Evolutionary conservation across 2,797 vertebrate genomes (phyloP).

Genomic region (Acanthurus lineatus): DNA sequence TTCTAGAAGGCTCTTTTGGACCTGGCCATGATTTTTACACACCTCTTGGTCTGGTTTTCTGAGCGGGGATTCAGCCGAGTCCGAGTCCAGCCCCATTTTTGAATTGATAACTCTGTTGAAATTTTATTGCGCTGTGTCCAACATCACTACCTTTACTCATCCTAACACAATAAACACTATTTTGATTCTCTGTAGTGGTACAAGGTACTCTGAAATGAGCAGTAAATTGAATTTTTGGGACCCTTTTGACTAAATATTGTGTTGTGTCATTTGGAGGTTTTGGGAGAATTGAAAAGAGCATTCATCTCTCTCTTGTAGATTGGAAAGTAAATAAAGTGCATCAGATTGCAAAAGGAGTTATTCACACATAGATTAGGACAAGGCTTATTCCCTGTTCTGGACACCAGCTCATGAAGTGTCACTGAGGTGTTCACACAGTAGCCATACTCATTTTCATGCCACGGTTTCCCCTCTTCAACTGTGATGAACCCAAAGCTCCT

Average conservation of each 20-base stretch:
- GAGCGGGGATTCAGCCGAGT: conserved; percentile 38
- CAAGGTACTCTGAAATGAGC: background rate
- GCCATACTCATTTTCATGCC: conserved; percentile 40
- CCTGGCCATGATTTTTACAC: conserved; percentile 37
- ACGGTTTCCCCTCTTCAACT: conserved; percentile 10
- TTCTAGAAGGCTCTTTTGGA: conserved; percentile 52
- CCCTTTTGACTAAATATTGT: background rate
- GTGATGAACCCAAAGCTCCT: conserved; percentile 44
- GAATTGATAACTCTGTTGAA: background rate
- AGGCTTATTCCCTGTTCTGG: conserved; percentile 49
- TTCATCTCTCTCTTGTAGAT: background rate
- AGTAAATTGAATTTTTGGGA: background rate
- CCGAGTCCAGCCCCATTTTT: background rate
- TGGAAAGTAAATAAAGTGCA: background rate
- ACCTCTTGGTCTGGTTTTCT: conserved; percentile 34
- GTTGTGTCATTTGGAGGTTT: background rate
- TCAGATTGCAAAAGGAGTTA: background rate
- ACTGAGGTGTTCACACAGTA: conserved; percentile 55
- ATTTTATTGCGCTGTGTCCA: background rate
- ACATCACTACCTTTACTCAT: background rate
- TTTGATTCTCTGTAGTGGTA: background rate
- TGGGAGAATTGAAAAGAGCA: background rate
- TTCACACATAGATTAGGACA: background rate
- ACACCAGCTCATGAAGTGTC: conserved; percentile 50
- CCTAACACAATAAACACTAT: background rate